phyloP scores from a whole-genome alignment of 2,113 vertebrate species.

The Solea senegalensis region DNA sequence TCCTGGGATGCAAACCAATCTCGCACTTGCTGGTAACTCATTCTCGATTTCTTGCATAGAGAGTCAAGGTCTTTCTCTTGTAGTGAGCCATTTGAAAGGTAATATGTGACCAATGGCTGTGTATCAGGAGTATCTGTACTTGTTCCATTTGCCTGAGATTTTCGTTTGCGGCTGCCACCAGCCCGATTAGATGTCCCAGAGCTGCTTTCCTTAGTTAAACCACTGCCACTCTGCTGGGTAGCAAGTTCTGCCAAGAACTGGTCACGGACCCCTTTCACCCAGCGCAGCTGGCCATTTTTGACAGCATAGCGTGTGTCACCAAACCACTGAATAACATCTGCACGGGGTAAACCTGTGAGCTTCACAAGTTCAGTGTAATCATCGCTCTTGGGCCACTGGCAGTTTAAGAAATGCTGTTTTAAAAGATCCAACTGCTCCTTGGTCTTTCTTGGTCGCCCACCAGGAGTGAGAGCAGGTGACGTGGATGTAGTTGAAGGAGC shows the following conservation, averaged over 20 bases:
- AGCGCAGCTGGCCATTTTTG: conserved; percentile 90
- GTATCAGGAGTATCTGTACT: conserved; percentile 65
- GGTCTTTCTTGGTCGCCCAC: conserved; percentile 86
- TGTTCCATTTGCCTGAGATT: conserved; percentile 57
- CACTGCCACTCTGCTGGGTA: conserved; percentile 68
- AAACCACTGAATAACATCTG: conserved; percentile 94
- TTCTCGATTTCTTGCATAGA: conserved; percentile 82
- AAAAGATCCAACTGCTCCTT: conserved; percentile 90
- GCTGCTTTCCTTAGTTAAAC: conserved; percentile 53
- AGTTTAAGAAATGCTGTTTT: conserved; percentile 88
- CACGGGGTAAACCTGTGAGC: conserved; percentile 86
- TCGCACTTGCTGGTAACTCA: conserved; percentile 86
- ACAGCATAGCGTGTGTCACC: conserved; percentile 92
- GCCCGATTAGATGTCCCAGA: conserved; percentile 48
- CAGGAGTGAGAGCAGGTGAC: conserved; percentile 78
- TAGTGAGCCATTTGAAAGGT: conserved; percentile 67
- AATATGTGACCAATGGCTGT: conserved; percentile 74
- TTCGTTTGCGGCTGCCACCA: conserved; percentile 74
- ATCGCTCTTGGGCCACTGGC: conserved; percentile 89
- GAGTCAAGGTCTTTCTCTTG: conserved; percentile 82
- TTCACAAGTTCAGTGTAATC: conserved; percentile 88
- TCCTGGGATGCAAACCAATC: conserved; percentile 87
- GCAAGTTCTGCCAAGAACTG: conserved; percentile 81
- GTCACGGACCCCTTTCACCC: conserved; percentile 85
- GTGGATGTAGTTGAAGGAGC: conserved; percentile 71